Base-by-base conservation (phyloP, 2,797 vertebrate species). In the Centroberyx gerrardi region DNA sequence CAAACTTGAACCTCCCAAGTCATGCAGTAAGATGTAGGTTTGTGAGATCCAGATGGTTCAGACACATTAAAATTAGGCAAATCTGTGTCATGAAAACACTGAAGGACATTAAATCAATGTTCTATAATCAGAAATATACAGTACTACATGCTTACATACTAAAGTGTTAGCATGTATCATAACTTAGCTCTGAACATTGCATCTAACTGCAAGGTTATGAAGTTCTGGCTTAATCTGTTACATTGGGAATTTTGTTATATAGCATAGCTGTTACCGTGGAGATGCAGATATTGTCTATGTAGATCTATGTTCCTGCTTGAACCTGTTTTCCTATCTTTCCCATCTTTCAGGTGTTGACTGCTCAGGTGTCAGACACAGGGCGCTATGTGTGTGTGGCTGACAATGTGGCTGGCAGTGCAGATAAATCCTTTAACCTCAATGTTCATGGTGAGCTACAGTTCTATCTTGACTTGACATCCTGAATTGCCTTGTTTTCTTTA, bases 361-460 rank as follows among this genome's bases (percentile, higher is more conserved):
- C 96, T 70, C 96, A 95, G 59, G 94, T 99, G 56, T 94, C 94
- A 53, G 96, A 99, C 79, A 98, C 96, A 0, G 97, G 98, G 2
- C 96, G 97, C 3, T 99, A 98, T 0, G 66, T 95, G 79, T 99
- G 98, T 79, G 61, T 96, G 68, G 96, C 96, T 54, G 96, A 97
- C 86, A 99, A 98, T 42, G 65, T 91, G 44, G 98, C 97, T 18
- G 98, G 98, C 82, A 97, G 93, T 65, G 94, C 96, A 72, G 97
- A 98, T 76, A 99, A 98, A 76, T 94, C 94, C 40, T 99, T 98
- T 76, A 97, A 99, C 85, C 94, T 99, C 58, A 97, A 99, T 18
- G 95, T 99, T 79, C 96, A 98, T 0, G 94, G 98, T 99, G 87
- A 96, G 97, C 78, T 33, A 29, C 38, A 22, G 22, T 33, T 13